These are phyloP conservation scores for Toxonevra muliebris DNA, from an alignment of 2,888 invertebrate species.

Conservation along the genomic window DNA sequence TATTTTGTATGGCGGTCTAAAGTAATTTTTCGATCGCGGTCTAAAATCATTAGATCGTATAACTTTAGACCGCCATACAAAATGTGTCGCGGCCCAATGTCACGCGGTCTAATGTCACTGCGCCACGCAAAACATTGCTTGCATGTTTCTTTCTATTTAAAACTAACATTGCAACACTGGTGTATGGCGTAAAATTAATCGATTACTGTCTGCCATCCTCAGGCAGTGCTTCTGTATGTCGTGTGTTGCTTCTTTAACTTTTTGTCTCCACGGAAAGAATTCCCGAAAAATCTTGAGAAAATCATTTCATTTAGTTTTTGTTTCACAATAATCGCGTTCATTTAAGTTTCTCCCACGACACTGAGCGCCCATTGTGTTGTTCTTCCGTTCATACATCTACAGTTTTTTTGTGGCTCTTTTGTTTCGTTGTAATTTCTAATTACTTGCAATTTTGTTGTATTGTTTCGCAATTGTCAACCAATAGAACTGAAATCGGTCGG, in stretches of 20 bases:
- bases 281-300: slow-evolving; percentile 1
- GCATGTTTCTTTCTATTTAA: no score
- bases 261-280: no score
- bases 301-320: slow-evolving; percentile 26
- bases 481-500: not conserved
- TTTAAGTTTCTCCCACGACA: slow-evolving; percentile 9
- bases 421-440: slow-evolving; percentile 10
- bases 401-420: slow-evolving; percentile 10
- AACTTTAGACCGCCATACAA: no score
- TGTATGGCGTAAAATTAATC: not conserved
- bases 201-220: slow-evolving; percentile 14
- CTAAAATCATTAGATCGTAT: no score
- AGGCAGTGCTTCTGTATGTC: no score
- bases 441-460: not conserved
- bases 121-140: no score
- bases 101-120: no score
- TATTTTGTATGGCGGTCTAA: no score
- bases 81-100: no score
- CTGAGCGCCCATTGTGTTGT: slow-evolving; percentile 20
- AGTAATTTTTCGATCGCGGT: no score
- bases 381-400: slow-evolving; percentile 14
- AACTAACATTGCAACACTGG: slow-evolving; percentile 6
- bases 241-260: no score
- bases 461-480: not conserved
- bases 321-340: slow-evolving; percentile 21